phyloP scores from a whole-genome alignment of 2,797 vertebrate genomes.

The Falco peregrinus region DNA sequence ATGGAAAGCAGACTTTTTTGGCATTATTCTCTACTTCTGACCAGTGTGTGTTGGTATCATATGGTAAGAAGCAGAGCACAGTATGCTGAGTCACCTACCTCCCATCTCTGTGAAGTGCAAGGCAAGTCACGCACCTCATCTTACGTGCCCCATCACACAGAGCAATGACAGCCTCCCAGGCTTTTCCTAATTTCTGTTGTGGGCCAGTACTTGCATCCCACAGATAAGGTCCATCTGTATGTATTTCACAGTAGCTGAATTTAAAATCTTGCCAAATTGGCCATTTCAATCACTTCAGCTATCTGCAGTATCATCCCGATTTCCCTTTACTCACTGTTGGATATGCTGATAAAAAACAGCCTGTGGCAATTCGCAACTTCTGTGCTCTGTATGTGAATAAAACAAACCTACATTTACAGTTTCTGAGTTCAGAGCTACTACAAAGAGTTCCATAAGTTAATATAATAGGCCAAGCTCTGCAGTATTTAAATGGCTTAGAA shows the following conservation, averaged over 20 bases:
- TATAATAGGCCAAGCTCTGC: background rate
- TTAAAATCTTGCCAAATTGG: background rate
- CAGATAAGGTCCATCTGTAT: background rate
- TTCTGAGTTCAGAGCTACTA: background rate
- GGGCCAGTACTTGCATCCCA: background rate
- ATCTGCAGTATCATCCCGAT: background rate
- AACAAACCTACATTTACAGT: background rate
- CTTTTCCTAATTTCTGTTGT: background rate
- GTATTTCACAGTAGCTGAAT: background rate
- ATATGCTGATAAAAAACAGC: background rate
- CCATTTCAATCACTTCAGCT: background rate
- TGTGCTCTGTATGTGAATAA: background rate
- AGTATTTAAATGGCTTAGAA: background rate
- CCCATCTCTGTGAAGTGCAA: background rate
- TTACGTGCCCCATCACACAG: background rate
- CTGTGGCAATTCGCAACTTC: background rate
- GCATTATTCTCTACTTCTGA: background rate
- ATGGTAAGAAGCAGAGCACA: background rate
- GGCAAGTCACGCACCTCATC: fast-evolving
- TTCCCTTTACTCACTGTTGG: background rate
- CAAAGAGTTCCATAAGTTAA: background rate
- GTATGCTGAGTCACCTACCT: background rate
- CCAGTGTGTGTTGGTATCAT: background rate
- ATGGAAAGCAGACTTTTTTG: background rate
- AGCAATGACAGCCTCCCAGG: background rate